Evolutionary conservation across 2,888 invertebrate species (phyloP).

Genomic region (Cetonia aurata): DNA sequence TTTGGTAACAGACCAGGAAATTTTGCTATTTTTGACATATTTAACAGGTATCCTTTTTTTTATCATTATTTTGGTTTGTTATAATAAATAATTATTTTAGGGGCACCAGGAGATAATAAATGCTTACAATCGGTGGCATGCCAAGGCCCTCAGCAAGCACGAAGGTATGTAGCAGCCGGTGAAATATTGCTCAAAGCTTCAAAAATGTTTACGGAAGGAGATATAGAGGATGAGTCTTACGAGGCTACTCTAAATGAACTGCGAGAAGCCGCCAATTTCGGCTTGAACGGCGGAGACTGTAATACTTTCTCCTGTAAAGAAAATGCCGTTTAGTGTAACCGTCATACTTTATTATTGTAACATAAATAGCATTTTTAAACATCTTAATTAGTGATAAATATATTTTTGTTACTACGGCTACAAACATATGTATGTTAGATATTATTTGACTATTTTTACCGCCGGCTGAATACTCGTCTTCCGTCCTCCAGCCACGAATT

Average conservation of each 20-base stretch:
- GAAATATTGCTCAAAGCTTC: constrained; percentile 80
- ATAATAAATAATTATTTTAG: constrained; percentile 55
- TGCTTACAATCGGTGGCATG: constrained; percentile 85
- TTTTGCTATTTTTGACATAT: constrained; percentile 78
- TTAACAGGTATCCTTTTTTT: constrained; percentile 67
- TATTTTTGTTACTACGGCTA: constrained; percentile 21
- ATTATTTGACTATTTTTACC: constrained; percentile 49
- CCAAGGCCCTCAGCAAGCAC: constrained; percentile 78
- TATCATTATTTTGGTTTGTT: not conserved
- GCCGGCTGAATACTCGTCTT: constrained; percentile 51
- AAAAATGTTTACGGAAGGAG: constrained; percentile 70
- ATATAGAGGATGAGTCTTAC: constrained; percentile 69
- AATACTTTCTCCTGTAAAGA: constrained; percentile 57
- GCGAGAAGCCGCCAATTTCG: constrained; percentile 60
- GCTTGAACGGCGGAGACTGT: constrained; percentile 60
- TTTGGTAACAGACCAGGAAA: constrained; percentile 77
- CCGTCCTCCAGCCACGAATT: constrained; percentile 71
- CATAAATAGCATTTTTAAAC: constrained; percentile 10
- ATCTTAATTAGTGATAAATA: not conserved
- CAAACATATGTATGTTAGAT: constrained; percentile 23
- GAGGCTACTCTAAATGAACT: constrained; percentile 62
- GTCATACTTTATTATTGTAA: constrained; percentile 19
- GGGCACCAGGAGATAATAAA: constrained; percentile 75
- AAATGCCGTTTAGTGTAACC: constrained; percentile 24
- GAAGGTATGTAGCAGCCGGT: constrained; percentile 82